Conservation (phyloP, 2,797 vertebrate genomes). For the Petrocephalus schoutedeni region DNA sequence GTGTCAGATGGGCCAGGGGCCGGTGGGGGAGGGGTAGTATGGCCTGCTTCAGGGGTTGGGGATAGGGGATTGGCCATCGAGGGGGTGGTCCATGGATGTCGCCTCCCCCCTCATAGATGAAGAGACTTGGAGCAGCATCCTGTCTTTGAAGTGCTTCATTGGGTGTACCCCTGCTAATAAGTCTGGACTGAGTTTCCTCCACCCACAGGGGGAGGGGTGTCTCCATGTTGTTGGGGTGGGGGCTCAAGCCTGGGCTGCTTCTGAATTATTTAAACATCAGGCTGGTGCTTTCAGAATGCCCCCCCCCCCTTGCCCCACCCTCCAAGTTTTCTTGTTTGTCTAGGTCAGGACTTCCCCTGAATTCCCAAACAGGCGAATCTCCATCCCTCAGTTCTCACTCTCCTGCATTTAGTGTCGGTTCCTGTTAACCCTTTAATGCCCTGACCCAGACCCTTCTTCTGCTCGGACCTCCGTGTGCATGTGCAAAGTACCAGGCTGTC, state of each 20-base stretch:
- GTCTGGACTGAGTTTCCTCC: slow-evolving; percentile 42
- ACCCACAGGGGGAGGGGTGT: slow-evolving; percentile 42
- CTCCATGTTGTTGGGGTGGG: background rate
- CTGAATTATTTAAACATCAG: slow-evolving; percentile 3
- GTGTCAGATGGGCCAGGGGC: background rate
- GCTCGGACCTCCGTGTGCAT: background rate
- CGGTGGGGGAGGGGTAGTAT: background rate
- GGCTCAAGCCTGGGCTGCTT: background rate
- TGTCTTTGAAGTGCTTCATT: slow-evolving; percentile 58
- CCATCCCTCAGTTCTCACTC: background rate
- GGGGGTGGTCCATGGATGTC: slow-evolving; percentile 32
- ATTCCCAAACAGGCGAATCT: slow-evolving; percentile 20
- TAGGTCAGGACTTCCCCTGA: background rate
- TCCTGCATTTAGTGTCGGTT: background rate
- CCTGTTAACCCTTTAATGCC: background rate
- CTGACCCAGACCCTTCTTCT: background rate
- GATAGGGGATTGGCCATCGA: background rate
- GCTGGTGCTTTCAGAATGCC: background rate
- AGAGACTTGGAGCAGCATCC: slow-evolving; percentile 44
- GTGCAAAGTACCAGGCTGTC: background rate
- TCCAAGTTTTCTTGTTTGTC: background rate
- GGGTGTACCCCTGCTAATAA: slow-evolving; percentile 55
- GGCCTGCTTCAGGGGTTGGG: background rate
- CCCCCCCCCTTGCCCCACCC: background rate
- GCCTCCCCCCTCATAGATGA: slow-evolving; percentile 53